Percentiles rank a stretch among this genome's conserved stretches.
Evolutionary conservation across 2,113 vertebrate species (phyloP).

Genomic region (Puffinus mauretanicus): DNA sequence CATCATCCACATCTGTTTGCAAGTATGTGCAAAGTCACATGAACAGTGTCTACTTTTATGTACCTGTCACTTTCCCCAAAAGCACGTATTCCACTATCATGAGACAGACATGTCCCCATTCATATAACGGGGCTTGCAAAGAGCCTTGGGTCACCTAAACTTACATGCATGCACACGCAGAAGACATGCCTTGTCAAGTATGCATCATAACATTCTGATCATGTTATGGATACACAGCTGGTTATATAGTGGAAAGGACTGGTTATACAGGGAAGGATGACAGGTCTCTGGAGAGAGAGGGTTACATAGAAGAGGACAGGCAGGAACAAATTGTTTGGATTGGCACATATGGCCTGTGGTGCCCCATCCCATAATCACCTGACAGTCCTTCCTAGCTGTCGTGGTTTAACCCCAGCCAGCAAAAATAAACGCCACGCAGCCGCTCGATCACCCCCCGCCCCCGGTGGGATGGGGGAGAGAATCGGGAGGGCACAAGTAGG

Average conservation of each 20-base stretch:
- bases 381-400: neutral
- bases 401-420: too few relatives aligned
- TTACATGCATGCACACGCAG: rapidly evolving
- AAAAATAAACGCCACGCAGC: too few relatives aligned
- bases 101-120: neutral
- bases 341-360: neutral
- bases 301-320: neutral
- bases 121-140: neutral
- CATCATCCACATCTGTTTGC: neutral
- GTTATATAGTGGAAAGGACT: neutral
- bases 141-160: neutral
- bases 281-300: neutral
- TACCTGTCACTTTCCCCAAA: neutral
- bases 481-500: too few relatives aligned
- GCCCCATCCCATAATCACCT: neutral
- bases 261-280: neutral
- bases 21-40: neutral
- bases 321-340: neutral
- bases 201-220: neutral
- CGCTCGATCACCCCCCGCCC: too few relatives aligned
- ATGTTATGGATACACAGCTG: neutral
- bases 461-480: too few relatives aligned
- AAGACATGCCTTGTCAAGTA: neutral
- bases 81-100: neutral
- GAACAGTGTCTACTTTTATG: neutral